A percentile compares a stretch with the other conserved stretches of the same genome.
These are phyloP conservation scores for Troides aeacus DNA, from an alignment of 2,888 invertebrate genomes.

Conservation along the genomic window DNA sequence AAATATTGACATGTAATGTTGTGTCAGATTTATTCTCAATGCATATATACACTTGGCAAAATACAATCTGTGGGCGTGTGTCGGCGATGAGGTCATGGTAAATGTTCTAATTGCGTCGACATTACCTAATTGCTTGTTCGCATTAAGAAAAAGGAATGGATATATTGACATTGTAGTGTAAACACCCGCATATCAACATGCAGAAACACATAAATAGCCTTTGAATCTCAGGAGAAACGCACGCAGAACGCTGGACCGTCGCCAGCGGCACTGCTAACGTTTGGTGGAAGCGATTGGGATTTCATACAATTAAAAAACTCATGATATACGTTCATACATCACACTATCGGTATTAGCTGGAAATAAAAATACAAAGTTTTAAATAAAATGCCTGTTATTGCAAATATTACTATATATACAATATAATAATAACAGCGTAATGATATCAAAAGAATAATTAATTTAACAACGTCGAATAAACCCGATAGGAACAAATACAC, in stretches of 20 bases:
- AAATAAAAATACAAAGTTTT: too few relatives aligned
- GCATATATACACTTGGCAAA: constrained; percentile 5
- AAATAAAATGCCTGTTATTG: too few relatives aligned
- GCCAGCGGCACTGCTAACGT: constrained; percentile 56
- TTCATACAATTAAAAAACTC: constrained; percentile 30
- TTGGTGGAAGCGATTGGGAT: constrained; percentile 46
- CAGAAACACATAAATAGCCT: constrained; percentile 60
- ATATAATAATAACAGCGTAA: too few relatives aligned
- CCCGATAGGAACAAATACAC: too few relatives aligned
- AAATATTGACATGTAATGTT: not conserved
- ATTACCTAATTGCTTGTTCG: constrained; percentile 20
- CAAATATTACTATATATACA: too few relatives aligned
- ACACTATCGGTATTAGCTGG: not conserved
- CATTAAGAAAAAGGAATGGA: constrained; percentile 1
- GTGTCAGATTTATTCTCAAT: not conserved
- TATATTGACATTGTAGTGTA: constrained; percentile 25
- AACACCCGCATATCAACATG: constrained; percentile 56
- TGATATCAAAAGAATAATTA: too few relatives aligned
- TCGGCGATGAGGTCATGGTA: constrained; percentile 12
- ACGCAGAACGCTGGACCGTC: constrained; percentile 51
- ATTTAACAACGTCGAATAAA: too few relatives aligned
- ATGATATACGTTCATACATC: constrained; percentile 15
- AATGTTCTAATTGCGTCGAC: constrained; percentile 25
- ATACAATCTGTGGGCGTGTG: not conserved
- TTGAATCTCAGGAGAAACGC: constrained; percentile 57